A percentile compares a stretch with the other conserved stretches of the same genome.
phyloP scores from a whole-genome alignment of 2,113 vertebrate species.

The Piaya cayana region DNA sequence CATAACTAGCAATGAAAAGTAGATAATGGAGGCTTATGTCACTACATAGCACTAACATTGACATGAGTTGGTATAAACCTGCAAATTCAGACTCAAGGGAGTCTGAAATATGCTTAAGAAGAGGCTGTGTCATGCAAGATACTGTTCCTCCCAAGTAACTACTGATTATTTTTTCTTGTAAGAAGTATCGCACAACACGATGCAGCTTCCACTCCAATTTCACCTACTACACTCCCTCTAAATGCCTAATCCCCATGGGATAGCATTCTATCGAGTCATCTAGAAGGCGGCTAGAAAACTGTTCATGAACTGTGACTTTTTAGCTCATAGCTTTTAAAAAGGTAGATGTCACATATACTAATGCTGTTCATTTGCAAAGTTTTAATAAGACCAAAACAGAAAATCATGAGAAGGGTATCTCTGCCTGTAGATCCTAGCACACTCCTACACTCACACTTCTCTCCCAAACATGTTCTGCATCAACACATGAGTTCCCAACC shows the following conservation, averaged over 20 bases:
- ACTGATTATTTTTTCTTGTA: neutral
- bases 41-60: neutral
- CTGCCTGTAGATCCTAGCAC: neutral
- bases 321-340: neutral
- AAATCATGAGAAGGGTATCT: neutral
- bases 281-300: neutral
- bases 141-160: neutral
- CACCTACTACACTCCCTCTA: neutral
- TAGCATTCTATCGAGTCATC: neutral
- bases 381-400: neutral
- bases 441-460: neutral
- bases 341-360: neutral
- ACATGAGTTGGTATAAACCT: neutral
- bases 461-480: neutral
- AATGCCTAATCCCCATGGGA: neutral
- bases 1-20: neutral
- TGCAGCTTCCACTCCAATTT: neutral
- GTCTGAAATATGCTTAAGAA: neutral
- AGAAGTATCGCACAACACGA: neutral
- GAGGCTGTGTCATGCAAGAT: neutral
- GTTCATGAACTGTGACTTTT: neutral
- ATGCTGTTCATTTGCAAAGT: neutral
- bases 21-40: neutral
- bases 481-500: neutral
- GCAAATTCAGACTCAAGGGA: neutral